Percentiles rank a stretch among this genome's conserved stretches.
These are phyloP conservation scores for Teleogryllus occipitalis DNA, from an alignment of 1,140 invertebrate genomes.

Conservation along the genomic window DNA sequence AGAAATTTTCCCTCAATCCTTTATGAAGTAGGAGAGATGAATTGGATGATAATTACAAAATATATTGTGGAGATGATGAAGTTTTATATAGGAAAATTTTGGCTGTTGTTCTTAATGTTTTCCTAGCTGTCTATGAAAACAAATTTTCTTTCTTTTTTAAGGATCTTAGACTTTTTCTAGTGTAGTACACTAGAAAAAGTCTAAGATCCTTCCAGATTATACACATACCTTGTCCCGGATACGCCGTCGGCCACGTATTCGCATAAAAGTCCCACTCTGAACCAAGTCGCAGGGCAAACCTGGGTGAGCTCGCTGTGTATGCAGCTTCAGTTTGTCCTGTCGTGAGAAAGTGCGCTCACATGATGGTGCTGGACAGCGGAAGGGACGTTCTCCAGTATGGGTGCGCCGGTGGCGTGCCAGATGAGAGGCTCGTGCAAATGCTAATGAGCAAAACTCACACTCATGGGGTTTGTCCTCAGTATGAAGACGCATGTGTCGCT, in stretches of 20 bases:
- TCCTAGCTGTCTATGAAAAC: too few relatives aligned
- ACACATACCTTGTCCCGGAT: not conserved
- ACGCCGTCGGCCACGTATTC: not conserved
- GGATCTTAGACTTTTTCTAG: too few relatives aligned
- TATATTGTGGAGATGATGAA: too few relatives aligned
- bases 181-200: too few relatives aligned
- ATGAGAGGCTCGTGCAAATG: constrained; percentile 42
- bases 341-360: constrained; percentile 25
- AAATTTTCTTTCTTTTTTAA: too few relatives aligned
- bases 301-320: constrained; percentile 22
- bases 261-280: not conserved
- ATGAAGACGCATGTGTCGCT: constrained; percentile 23
- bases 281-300: not conserved
- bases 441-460: constrained; percentile 39
- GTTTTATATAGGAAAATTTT: too few relatives aligned
- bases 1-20: too few relatives aligned
- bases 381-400: constrained; percentile 46
- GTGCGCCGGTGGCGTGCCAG: constrained; percentile 42
- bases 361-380: constrained; percentile 28
- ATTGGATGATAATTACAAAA: too few relatives aligned
- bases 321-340: constrained; percentile 27
- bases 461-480: constrained; percentile 44
- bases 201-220: too few relatives aligned
- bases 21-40: too few relatives aligned
- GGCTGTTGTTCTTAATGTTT: too few relatives aligned